A percentile compares a stretch with the other conserved stretches of the same genome.
phyloP scores from a whole-genome alignment of 2,888 invertebrate genomes.

The Xanthia icteritia region DNA sequence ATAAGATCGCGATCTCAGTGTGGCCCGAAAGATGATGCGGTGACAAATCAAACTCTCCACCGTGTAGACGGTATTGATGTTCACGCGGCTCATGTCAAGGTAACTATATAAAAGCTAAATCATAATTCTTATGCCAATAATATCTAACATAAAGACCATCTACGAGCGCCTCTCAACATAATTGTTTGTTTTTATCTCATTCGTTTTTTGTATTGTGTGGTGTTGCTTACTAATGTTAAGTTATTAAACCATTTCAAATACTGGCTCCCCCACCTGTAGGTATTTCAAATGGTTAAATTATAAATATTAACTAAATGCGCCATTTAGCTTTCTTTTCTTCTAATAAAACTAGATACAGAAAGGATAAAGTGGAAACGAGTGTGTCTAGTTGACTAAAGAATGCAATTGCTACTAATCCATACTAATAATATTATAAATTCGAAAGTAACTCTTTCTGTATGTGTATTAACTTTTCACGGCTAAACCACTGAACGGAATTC shows the following conservation, averaged over 20 bases:
- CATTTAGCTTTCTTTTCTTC: not conserved
- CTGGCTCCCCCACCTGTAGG: not conserved
- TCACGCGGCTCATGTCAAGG: conserved; percentile 82
- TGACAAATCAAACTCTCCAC: conserved; percentile 77
- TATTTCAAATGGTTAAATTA: not conserved
- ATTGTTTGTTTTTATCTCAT: conserved; percentile 19
- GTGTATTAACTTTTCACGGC: no score
- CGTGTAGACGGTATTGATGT: conserved; percentile 82
- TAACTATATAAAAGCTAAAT: conserved; percentile 53
- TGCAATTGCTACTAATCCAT: not conserved
- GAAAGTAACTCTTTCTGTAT: no score
- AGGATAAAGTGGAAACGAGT: not conserved
- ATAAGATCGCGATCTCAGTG: conserved; percentile 80
- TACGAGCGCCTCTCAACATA: not conserved
- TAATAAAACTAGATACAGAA: conserved; percentile 1
- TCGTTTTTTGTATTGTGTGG: not conserved
- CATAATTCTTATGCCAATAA: not conserved
- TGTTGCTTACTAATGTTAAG: conserved; percentile 2
- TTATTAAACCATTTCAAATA: not conserved
- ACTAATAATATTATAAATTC: no score
- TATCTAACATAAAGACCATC: not conserved
- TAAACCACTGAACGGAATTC: no score
- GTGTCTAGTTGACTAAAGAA: not conserved
- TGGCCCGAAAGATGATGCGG: conserved; percentile 69
- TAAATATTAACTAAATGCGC: not conserved